Conservation (phyloP, 92 coral and sea anemone species). For the Epizoanthus illoricatus region DNA sequence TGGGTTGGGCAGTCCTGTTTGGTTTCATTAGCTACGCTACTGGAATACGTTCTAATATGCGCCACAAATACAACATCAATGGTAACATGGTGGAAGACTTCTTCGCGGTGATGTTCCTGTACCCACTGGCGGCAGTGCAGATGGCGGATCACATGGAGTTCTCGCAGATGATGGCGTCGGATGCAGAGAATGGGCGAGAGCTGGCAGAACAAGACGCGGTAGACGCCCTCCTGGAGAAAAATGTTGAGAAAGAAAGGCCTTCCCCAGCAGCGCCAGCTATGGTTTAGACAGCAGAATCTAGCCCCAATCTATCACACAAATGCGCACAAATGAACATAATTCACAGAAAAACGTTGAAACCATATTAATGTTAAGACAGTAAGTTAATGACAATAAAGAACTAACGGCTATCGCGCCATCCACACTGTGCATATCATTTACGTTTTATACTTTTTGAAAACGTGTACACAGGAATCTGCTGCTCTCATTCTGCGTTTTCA, state of each 20-base stretch:
- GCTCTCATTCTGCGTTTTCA: too few species aligned
- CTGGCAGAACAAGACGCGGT: not conserved
- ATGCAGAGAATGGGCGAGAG: conserved; percentile 3
- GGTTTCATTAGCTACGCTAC: conserved; percentile 69
- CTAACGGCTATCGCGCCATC: too few species aligned
- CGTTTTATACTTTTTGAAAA: too few species aligned
- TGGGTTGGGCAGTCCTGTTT: conserved; percentile 65
- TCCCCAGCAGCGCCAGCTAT: not conserved
- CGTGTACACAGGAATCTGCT: too few species aligned
- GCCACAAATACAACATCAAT: conserved; percentile 72
- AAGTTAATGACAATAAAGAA: too few species aligned
- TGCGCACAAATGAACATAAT: too few species aligned
- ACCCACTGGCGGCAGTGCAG: conserved; percentile 79
- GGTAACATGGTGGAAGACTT: conserved; percentile 79
- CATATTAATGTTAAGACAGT: too few species aligned
- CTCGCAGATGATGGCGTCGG: conserved; percentile 31
- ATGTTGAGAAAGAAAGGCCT: not conserved
- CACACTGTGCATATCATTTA: too few species aligned
- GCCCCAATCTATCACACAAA: too few species aligned
- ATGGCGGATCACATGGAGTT: conserved; percentile 74
- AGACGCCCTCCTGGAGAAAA: conserved; percentile 7
- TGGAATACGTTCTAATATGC: conserved; percentile 66
- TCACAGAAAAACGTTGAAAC: too few species aligned
- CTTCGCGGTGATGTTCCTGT: conserved; percentile 65
- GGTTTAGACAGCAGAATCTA: not conserved